Conservation (phyloP, 2,888 invertebrate species). For the Sminthurinus aureus region DNA sequence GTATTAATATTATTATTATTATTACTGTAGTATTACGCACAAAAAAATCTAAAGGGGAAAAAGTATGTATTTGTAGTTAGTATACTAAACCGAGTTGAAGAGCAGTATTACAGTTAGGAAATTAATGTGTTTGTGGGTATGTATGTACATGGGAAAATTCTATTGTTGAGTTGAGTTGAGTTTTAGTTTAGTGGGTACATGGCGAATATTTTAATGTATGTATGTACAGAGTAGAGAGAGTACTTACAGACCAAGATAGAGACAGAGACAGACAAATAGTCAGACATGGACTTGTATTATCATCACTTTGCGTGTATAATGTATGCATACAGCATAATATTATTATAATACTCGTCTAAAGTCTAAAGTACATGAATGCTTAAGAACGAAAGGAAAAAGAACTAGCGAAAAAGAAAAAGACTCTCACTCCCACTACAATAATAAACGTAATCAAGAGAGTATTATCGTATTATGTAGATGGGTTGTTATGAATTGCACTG, state of each 20-base stretch:
- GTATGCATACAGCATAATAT: no score
- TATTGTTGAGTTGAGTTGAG: no score
- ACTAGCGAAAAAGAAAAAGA: not conserved
- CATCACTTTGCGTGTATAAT: not conserved
- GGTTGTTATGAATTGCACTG: conserved; percentile 5
- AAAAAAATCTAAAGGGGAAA: no score
- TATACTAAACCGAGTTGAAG: no score
- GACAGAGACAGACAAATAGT: not conserved
- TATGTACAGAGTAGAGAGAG: no score
- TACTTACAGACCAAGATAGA: not conserved
- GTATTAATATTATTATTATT: no score
- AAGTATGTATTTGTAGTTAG: no score
- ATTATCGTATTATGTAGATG: conserved; percentile 33
- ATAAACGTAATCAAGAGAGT: conserved; percentile 18
- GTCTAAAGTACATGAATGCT: not conserved
- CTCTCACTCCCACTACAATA: not conserved
- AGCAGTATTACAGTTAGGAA: no score
- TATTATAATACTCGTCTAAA: not conserved
- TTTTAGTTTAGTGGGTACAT: no score
- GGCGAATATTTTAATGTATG: not conserved
- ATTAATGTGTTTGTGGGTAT: no score
- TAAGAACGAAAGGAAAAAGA: not conserved
- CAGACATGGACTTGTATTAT: conserved; percentile 17
- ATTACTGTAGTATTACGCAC: no score
- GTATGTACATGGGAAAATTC: no score